phyloP scores from a whole-genome alignment of 2,113 vertebrate species.

The Artemisiospiza belli region DNA sequence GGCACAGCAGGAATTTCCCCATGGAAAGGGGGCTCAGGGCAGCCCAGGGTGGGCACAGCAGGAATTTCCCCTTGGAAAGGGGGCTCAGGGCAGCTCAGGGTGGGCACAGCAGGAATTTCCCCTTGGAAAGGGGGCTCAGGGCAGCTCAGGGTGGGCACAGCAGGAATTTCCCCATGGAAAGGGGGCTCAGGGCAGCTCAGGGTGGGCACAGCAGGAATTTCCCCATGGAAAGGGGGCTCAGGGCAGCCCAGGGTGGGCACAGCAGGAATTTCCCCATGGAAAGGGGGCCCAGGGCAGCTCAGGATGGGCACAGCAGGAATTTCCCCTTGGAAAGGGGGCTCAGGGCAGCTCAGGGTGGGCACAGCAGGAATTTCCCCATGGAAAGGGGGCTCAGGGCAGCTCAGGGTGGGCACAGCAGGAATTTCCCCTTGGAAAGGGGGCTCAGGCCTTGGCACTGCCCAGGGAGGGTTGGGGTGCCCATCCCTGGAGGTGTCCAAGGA shows the following conservation, averaged over 20 bases:
- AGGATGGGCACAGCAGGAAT: neutral
- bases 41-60: neutral
- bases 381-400: fast-evolving
- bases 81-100: fast-evolving
- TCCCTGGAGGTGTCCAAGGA: neutral
- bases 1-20: neutral
- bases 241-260: neutral
- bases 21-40: neutral
- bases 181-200: fast-evolving
- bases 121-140: fast-evolving
- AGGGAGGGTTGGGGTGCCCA: neutral
- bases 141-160: neutral
- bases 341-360: neutral
- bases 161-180: neutral
- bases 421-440: fast-evolving
- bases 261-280: neutral
- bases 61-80: neutral
- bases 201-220: neutral
- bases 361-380: neutral
- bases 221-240: fast-evolving
- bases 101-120: neutral
- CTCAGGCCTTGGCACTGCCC: neutral
- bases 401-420: neutral
- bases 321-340: fast-evolving
- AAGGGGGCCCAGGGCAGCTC: fast-evolving